Base-by-base conservation (phyloP, 2,888 invertebrate genomes). In the Apotomis turbidana region DNA sequence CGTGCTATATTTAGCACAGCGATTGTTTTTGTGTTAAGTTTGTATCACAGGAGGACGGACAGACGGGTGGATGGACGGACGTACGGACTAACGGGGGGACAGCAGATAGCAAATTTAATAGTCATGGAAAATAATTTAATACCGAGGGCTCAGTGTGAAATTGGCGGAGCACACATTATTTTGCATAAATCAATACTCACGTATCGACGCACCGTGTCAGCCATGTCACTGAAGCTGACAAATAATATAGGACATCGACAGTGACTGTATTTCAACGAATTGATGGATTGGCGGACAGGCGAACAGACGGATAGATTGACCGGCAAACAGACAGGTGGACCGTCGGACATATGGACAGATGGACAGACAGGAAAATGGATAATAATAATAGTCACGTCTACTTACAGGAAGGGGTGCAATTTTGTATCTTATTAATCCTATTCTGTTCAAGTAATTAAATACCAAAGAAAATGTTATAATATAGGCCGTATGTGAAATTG, bases 141-240 rank as follows among this genome's bases (percentile, higher is more conserved):
- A 51, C 52, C 44, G 15, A 15, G 55, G 15, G 51, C 41, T 58
- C 63, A 51, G 51, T 68, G 67, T 15, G 58, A 68, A 68, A 68
- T 72, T 72, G 62, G 52, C 54, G 36, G 46, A 62, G 68, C 63
- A 68, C 54, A 62, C 52, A 71, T 63, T 63, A 72, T 63, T 72
- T 72, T 72, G 72, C 72, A 72, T 68, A 72, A 72, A 72, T 72
- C 72, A 68, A 72, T 72, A 72, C 63, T 63, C 68, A 46, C 62
- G 10, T 58, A 54, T 52, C 62, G 54, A 36, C 58, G 58, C 68
- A 58, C 58, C 58, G 68, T 58, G 68, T 72, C 62, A 54, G 62
- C 36, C 52, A 38, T 68, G 72, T 63, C 68, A 68, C 52, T 68
- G 49, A 62, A 63, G 55, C 44, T 51, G 15, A 55, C 66, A 71